These are phyloP conservation scores for Elmis aenea DNA, from an alignment of 2,888 invertebrate genomes.

Conservation along the genomic window DNA sequence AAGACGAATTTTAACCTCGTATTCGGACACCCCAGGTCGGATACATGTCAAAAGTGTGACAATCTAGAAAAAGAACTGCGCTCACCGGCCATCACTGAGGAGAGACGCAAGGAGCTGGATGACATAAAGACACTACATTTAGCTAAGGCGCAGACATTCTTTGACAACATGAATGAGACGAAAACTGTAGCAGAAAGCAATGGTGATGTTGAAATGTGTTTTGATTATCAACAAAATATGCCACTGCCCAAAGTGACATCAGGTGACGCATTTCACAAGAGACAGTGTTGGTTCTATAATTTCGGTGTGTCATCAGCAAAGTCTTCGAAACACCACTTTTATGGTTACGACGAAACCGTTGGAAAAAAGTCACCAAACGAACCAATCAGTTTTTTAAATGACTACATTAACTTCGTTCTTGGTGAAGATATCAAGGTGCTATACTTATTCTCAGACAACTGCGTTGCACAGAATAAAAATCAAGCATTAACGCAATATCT, in stretches of 20 bases:
- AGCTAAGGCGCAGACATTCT: constrained; percentile 4
- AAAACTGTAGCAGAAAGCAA: constrained; percentile 10
- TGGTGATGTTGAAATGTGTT: constrained; percentile 12
- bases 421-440: constrained; percentile 10
- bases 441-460: constrained; percentile 23
- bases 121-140: neutral
- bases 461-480: constrained; percentile 1
- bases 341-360: constrained; percentile 19
- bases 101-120: neutral
- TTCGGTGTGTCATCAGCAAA: constrained; percentile 23
- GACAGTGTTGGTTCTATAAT: constrained; percentile 24
- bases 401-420: constrained; percentile 15
- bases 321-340: constrained; percentile 17
- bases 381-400: constrained; percentile 13
- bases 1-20: constrained; percentile 4
- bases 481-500: neutral
- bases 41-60: constrained; percentile 6
- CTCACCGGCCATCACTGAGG: neutral
- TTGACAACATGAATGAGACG: constrained; percentile 14
- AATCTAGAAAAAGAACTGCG: constrained; percentile 5
- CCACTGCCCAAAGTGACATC: constrained; percentile 22
- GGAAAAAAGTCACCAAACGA: constrained; percentile 18
- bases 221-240: constrained; percentile 23
- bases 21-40: constrained; percentile 1
- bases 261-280: constrained; percentile 20